A percentile compares a stretch with the other conserved stretches of the same genome.
phyloP scores from a whole-genome alignment of 2,888 invertebrate species.

The Tineola bisselliella region DNA sequence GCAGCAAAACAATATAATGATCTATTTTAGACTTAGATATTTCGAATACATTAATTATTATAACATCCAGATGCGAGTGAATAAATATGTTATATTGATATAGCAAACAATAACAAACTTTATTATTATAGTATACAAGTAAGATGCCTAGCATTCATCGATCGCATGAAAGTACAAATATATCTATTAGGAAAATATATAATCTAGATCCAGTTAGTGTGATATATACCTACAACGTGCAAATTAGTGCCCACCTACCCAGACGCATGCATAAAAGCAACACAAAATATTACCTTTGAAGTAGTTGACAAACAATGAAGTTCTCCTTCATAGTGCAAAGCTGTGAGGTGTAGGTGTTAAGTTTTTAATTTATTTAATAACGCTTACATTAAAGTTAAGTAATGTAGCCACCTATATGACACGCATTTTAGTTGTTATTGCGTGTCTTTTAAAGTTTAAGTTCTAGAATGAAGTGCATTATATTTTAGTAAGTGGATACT shows the following conservation, averaged over 20 bases:
- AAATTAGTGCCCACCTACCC: conserved; percentile 14
- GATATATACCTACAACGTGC: neutral
- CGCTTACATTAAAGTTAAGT: neutral
- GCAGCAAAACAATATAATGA: no score
- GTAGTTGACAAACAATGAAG: conserved; percentile 33
- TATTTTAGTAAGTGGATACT: neutral
- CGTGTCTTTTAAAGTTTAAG: neutral
- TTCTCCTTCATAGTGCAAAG: conserved; percentile 61
- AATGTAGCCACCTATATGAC: neutral
- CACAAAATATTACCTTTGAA: conserved; percentile 60
- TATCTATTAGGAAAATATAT: no score
- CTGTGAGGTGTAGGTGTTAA: conserved; percentile 25
- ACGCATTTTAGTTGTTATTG: neutral
- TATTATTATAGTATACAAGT: no score
- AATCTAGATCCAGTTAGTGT: no score
- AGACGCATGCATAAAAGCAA: conserved; percentile 60
- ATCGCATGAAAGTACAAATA: no score
- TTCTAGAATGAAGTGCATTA: neutral
- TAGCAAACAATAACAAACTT: no score
- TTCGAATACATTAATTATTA: no score
- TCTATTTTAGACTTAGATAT: no score
- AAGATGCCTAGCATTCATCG: no score
- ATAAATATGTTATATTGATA: no score
- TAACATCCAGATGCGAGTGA: no score
- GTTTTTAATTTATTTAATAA: neutral